A percentile compares a stretch with the other conserved stretches of the same genome.
Conservation (phyloP, 2,113 vertebrate species). For the Eupsittula cactorum region DNA sequence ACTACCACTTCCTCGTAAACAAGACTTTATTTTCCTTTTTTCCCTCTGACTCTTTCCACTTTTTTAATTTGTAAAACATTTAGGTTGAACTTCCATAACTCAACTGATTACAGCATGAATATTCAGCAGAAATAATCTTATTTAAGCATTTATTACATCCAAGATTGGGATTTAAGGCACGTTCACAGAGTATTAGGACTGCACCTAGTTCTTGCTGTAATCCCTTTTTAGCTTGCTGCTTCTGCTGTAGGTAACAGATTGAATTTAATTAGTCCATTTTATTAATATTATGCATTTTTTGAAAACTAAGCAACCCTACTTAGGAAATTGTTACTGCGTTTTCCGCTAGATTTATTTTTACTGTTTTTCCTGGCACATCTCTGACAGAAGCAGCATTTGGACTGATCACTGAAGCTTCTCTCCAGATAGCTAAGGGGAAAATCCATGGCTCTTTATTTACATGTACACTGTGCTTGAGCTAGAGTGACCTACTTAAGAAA, state of each 20-base stretch:
- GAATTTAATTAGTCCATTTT: neutral
- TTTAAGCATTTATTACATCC: neutral
- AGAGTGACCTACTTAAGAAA: constrained; percentile 9
- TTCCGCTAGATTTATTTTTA: neutral
- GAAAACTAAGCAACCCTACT: neutral
- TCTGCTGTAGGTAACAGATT: neutral
- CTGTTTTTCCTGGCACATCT: neutral
- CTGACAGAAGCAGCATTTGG: neutral
- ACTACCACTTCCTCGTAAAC: neutral
- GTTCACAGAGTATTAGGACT: neutral
- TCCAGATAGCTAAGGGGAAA: constrained; percentile 5
- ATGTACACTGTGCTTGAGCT: neutral
- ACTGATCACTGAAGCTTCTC: neutral
- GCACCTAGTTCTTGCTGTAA: neutral
- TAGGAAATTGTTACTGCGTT: neutral
- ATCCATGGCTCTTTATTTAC: constrained; percentile 7
- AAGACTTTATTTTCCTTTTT: neutral
- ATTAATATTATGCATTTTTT: neutral
- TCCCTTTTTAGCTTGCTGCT: neutral
- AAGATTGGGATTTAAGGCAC: neutral
- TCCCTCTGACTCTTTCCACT: neutral
- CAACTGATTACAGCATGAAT: neutral
- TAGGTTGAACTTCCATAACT: neutral
- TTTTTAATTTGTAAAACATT: neutral
- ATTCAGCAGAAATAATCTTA: constrained; percentile 8